Evolutionary conservation across 2,797 vertebrate genomes (phyloP).

Genomic region (Astyanax mexicanus): DNA sequence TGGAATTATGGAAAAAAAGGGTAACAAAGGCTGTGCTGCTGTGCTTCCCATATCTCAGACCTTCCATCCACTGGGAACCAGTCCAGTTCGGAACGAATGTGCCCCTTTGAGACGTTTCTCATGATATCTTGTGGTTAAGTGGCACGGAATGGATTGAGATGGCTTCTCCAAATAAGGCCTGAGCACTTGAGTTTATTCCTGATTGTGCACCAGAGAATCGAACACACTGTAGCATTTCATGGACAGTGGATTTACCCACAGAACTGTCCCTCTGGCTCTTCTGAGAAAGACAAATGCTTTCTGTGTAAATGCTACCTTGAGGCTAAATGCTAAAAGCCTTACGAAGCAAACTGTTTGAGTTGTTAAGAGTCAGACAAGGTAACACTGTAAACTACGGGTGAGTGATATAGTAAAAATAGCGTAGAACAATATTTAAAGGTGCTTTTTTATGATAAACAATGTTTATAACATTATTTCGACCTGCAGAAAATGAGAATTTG

Average conservation of each 20-base stretch:
- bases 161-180: constrained; percentile 78
- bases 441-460: no score
- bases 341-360: background rate
- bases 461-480: no score
- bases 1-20: constrained; percentile 6
- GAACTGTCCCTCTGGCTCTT: background rate
- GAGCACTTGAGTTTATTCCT: constrained; percentile 57
- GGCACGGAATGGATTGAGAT: constrained; percentile 67
- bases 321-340: background rate
- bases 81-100: constrained; percentile 41
- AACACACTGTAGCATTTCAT: constrained; percentile 26
- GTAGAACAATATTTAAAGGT: no score
- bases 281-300: background rate
- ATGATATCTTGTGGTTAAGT: constrained; percentile 62
- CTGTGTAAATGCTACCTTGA: no score
- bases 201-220: constrained; percentile 39
- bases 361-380: no score
- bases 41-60: constrained; percentile 45
- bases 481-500: no score
- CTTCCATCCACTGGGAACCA: constrained; percentile 42
- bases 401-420: no score
- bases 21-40: constrained; percentile 12
- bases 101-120: constrained; percentile 43
- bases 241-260: constrained; percentile 10
- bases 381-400: background rate